Evolutionary conservation across 1,140 invertebrate genomes (phyloP), one percentile per base, ranked within the genome.

Genomic region (Drosophila tristis): DNA sequence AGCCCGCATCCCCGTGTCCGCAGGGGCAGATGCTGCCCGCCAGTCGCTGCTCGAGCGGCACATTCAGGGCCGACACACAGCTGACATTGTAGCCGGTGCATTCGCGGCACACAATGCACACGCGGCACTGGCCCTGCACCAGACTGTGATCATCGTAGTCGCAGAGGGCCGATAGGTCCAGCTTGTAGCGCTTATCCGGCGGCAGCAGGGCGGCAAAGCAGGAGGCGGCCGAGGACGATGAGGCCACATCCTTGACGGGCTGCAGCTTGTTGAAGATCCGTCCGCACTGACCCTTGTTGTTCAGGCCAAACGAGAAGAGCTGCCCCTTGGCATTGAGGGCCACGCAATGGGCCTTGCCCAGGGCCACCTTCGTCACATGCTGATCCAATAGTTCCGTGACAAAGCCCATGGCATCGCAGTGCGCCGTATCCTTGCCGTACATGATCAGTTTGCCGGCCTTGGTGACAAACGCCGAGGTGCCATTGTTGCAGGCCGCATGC

Each of bases 201-300:
- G 49, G 48, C 65, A 70, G 62, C 45, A 51, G 61, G 56, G 61
- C 71, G 49, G 61, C 80, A 74, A 39, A 80, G 61, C 66, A 89
- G 67, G 61, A 49, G 29, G 58, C 76, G 1, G 68, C 71, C 15
- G 61, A 62, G 11, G 60, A 65, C 20, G 84, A 80, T 3, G 84
- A 90, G 51, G 78, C 94, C 45, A 78, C 78, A 74, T 87, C 85
- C 48, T 87, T 87, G 35, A 79, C 93, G 92, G 97, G 95, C 93
- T 94, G 95, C 63, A 89, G 50, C 78, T 95, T 94, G 13, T 94
- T 94, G 91, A 96, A 98, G 82, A 98, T 97, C 82, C 98, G 93
- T 31, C 98, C 98, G 94, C 98, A 99, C 90, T 99, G 98, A 8
- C 98, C 98, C 91, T 98, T 98, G 91, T 99, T 99, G 92, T 99